phyloP scores from a whole-genome alignment of 2,113 vertebrate species.

The Saiga tatarica region DNA sequence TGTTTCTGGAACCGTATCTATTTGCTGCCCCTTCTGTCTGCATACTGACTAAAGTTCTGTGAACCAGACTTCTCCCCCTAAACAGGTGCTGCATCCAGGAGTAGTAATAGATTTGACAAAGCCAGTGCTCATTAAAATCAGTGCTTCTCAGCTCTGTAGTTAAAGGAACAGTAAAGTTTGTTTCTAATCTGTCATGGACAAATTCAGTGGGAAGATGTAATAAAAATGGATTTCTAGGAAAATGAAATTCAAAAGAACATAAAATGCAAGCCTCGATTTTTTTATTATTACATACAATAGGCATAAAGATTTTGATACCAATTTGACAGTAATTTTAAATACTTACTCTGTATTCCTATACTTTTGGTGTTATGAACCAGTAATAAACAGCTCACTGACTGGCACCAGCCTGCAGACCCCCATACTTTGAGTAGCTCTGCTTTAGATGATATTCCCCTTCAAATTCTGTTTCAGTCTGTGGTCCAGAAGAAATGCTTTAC shows the following conservation, averaged over 20 bases:
- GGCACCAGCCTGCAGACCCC: background rate
- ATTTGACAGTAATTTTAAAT: conserved; percentile 36
- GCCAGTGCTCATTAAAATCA: background rate
- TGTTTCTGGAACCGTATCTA: background rate
- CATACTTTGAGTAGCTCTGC: background rate
- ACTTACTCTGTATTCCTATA: background rate
- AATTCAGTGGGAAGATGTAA: conserved; percentile 9
- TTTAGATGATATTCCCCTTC: background rate
- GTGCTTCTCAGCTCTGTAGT: background rate
- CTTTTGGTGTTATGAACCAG: background rate
- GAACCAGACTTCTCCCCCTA: background rate
- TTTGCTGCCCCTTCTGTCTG: background rate
- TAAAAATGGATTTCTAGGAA: conserved; percentile 48
- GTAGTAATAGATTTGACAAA: background rate
- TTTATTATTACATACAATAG: conserved; percentile 15
- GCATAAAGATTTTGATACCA: conserved; percentile 2
- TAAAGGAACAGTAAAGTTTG: background rate
- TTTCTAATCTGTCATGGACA: background rate
- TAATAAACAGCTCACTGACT: background rate
- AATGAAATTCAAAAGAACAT: conserved; percentile 29
- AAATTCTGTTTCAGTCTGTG: background rate
- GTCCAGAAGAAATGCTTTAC: background rate
- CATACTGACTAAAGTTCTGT: background rate
- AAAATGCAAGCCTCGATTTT: background rate
- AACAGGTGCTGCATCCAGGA: background rate